phyloP scores from a whole-genome alignment of 2,888 invertebrate species.

The Zelleria hepariella region DNA sequence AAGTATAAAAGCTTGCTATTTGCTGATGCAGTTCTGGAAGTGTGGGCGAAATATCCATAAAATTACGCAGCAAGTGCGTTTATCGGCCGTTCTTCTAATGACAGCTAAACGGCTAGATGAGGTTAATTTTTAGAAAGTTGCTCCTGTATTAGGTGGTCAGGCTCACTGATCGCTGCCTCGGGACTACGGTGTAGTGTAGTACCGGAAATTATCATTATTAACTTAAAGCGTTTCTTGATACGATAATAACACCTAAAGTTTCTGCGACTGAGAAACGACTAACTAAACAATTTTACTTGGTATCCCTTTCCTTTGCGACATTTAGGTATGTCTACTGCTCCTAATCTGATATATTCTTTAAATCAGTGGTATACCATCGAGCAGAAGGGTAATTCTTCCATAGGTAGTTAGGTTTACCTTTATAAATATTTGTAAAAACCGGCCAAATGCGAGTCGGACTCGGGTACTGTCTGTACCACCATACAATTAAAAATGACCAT shows the following conservation, averaged over 20 bases:
- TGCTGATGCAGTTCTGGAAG: too few relatives aligned
- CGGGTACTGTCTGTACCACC: too few relatives aligned
- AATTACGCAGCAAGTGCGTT: constrained; percentile 9
- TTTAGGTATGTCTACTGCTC: too few relatives aligned
- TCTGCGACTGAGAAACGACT: not conserved
- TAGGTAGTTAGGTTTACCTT: too few relatives aligned
- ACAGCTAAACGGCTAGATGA: constrained; percentile 12
- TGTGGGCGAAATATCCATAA: constrained; percentile 12
- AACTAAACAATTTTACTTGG: not conserved
- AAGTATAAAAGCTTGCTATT: too few relatives aligned
- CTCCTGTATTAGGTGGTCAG: constrained; percentile 18
- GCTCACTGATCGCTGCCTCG: not conserved
- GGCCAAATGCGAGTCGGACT: too few relatives aligned
- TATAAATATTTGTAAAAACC: too few relatives aligned
- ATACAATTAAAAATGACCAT: too few relatives aligned
- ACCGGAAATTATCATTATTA: constrained; percentile 8
- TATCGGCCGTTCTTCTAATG: constrained; percentile 16
- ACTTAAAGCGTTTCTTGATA: constrained; percentile 1
- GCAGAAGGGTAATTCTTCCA: too few relatives aligned
- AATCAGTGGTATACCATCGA: too few relatives aligned
- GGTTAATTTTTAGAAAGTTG: constrained; percentile 37
- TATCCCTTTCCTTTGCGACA: too few relatives aligned
- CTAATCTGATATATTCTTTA: too few relatives aligned
- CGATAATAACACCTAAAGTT: not conserved
- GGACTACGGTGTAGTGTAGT: not conserved